Evolutionary conservation across 2,797 vertebrate species (phyloP), one percentile per base, ranked within the genome.

Genomic region (Eospalax fontanierii): DNA sequence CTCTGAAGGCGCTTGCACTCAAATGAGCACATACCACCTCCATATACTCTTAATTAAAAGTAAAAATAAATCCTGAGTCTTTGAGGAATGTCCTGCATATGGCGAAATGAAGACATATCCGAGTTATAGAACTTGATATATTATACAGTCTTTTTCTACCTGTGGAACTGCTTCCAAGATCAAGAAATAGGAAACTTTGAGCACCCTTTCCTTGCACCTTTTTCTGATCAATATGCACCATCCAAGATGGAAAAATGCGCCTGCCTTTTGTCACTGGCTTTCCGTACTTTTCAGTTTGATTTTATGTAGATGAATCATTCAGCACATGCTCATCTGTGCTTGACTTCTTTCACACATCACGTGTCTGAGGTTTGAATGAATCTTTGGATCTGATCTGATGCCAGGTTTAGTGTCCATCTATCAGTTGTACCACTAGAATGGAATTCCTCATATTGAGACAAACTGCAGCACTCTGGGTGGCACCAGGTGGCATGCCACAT

Each of bases 281-380:
- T 80, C 80, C 16, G 73, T 70, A 35, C 46, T 82, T 35, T 86
- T 78, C 22, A 54, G 91, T 83, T 81, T 78, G 28, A 40, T 88
- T 92, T 65, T 90, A 46, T 35, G 10, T 57, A 50, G 22, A n/a
- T 40, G 35, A 74, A 28, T 40, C 70, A 4, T 10, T 30, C 1
- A 9, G 61, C 79, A 46, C 6, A 0, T 10, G 28, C 82, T 70
- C 10, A 0, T 26, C 22, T 30, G 65, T 33, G 91, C 79, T 71
- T 88, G 80, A 65, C 86, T 90, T 70, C 65, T 92, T 84, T 75
- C 74, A 79, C 43, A 66, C 75, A 15, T 82, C 79, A 4, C 24
- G 57, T 61, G 83, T 75, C 91, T 89, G 76, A 43, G 54, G 80
- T 84, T 82, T 75, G 70, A 33, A 43, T 28, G 19, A 57, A 70